Base-by-base conservation (phyloP, 2,113 vertebrate species). In the Pseudopodoces humilis region DNA sequence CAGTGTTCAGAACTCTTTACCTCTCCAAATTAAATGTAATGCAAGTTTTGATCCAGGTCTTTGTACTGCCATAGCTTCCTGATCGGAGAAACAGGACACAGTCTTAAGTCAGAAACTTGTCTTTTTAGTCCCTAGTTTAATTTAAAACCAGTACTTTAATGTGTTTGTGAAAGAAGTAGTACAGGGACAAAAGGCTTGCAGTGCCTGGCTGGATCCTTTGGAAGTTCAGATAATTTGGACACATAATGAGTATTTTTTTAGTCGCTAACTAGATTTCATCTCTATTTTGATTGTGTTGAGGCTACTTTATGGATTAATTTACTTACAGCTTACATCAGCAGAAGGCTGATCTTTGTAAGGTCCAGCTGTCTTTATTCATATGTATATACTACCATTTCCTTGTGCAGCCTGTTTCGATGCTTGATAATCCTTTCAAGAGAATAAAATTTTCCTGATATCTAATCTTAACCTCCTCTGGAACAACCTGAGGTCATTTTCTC, bases 21-120 rank as follows among this genome's bases (percentile, higher is more conserved):
- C 63, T 95, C 81, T 94, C 58, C 15, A 70, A 65, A 82, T 96
- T 80, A 90, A 95, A 96, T 80, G 76, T 53, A 92, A 60, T 52
- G 24, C 72, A 91, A 59, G 50, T 77, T 75, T 88, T 94, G n/a
- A 76, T 65, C 68, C 62, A 53, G 69, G 35, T 58, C 64, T 90
- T 71, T 68, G 15, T 80, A 86, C 52, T 50, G 70, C 55, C 20
- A 18, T 53, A 84, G 46, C 58, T 86, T 62, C 64, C 33, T 81
- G 53, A 50, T 80, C 24, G 82, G 62, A 80, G 64, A 86, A 90
- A 47, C 15, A 70, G 68, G 82, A 68, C 55, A 70, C 16, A 60
- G 14, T 83, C 56, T 76, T 58, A 93, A 89, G 47, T 82, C 17
- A 60, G 46, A 71, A 59, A 28, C 63, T 85, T 88, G 22, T 31